Evolutionary conservation across 2,888 invertebrate species (phyloP), one percentile per base, ranked within the genome.

Genomic region (Euplagia quadripunctaria): DNA sequence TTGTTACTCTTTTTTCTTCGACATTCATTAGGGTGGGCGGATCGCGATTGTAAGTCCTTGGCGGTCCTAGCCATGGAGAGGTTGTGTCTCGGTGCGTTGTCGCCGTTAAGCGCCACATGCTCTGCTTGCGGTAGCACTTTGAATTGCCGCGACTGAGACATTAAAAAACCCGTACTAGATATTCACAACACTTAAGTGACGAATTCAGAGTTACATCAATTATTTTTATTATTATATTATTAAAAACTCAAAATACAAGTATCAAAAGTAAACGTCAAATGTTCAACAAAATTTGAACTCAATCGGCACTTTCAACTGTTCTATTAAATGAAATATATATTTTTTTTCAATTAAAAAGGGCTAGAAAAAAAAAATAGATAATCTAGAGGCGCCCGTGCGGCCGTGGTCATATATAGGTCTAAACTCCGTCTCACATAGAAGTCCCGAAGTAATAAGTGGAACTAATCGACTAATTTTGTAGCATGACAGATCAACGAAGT

Each of bases 241-340:
- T 17, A 88, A 87, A 86, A 81, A 85, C 82, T 79, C 82, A 88
- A 90, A 89, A 90, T 85, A 86, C 79, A 67, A 75, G 31, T 88
- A 85, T 85, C 88, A 89, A 91, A 88, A 85, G 70, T 75, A 78
- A 82, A 85, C 77, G 84, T 89, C 89, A 86, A 87, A 86, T 86
- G 73, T 64, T 16, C 67, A 51, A 64, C 43, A 69, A 69, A 61
- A 68, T 68, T 68, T 68, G 14, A 68, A 61, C 31, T 31, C 61
- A 61, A 69, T 43, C 52, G 76, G 75, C 84, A 83, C 85, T 77
- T 87, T 91, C 87, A 89, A 86, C 81, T 90, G 88, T 90, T 90
- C 79, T 85, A 86, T 82, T 86, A 82, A 70, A 55, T 41, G 7
- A 51, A 17, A 52, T 31, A 14, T 14, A 68, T 75, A 52, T 73